Base-by-base conservation (phyloP, 2,113 vertebrate species). In the Microcebus lehilahytsara region DNA sequence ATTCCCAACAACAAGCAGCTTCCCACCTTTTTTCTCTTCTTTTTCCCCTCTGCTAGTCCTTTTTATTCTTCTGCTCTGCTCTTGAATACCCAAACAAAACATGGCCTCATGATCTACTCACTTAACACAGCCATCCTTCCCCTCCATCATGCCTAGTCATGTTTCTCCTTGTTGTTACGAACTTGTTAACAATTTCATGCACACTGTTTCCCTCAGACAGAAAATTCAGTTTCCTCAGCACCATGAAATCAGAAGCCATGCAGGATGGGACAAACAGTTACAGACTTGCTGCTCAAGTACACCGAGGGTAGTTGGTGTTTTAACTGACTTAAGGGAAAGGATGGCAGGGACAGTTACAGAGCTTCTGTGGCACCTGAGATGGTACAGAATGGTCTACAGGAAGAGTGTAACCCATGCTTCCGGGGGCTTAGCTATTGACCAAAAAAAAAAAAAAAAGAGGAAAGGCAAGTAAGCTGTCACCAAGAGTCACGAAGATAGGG, bases 371-470 rank as follows among this genome's bases (percentile, higher is more conserved):
- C 2, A 3, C 83, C 78, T 46, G 56, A 3, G 19, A 7, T 42
- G 16, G 5, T 34, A 19, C 0, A 34, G 37, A 42, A 56, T 19
- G 19, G 34, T 60, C 19, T 5, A 6, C 1, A 13, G 40, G 40
- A 3, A 42, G n/a, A 69, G 5, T 8, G 6, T 37, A 79, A 42
- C 64, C 53, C 4, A 34, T 3, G 19, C 10, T 32, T 3, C 30
- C 1, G 19, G 23, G 4, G 17, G 12, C n/a, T 78, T 69, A 23
- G 67, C 30, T 53, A 30, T n/a, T 51, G 67, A 86, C 56, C 89
- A 64, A 79, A 62, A 67, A 25, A 23, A 75, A 91, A 62, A 64
- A 79, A 62, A 62, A 25, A 23, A 75, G 4, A 22, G 11, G 37
- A 87, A 89, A 85, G 37, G 60, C 13, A 32, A 19, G 7, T 40